Base-by-base conservation (phyloP, 2,113 vertebrate species). In the Neodontobutis hainanensis region DNA sequence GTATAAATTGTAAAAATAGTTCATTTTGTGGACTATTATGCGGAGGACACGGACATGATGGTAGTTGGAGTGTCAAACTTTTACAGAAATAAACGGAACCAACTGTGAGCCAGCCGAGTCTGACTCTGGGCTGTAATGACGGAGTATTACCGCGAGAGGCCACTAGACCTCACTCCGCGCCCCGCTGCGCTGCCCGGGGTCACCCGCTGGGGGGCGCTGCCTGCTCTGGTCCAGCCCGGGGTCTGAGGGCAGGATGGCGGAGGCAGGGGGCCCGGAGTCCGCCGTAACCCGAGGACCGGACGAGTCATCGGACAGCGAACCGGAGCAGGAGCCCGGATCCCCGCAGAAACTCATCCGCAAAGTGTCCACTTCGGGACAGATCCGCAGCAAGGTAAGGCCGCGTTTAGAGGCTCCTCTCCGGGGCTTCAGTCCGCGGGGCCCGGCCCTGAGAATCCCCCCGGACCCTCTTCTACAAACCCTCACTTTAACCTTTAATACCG, bases 341-440 rank as follows among this genome's bases (percentile, higher is more conserved):
- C 94, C 94, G 62, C 96, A 97, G 92, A 98, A 97, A 84, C 95
- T 97, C 49, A 97, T 97, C 80, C 95, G 95, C 16, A 97, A 97
- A 87, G 96, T 98, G 68, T 98, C 96, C 58, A 98, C 96, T 45
- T 97, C 96, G 19, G 96, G 96, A 10, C 96, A 97, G 89, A 97
- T 98, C 86, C 94, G 95, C 38, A 96, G 95, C 91, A 97, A 97
- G 95, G 96, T 98, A 92, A 42, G 42, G 11, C 11, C 44, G 38
- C 14, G 36, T 16, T 35, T 12, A 16, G 15, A 2, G 2, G 38
- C 36, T 1, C 16, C 7, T 58, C 36, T 65, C 56, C 9, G 56
- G 1, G 46, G 35, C 35, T 8, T 46, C 5, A 14, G 59, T 47
- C 42, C 34, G 52, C 14, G 44, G 56, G 38, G 51, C 11, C 15